phyloP scores from a whole-genome alignment of 2,113 vertebrate genomes.

The Hydrolagus affinis region DNA sequence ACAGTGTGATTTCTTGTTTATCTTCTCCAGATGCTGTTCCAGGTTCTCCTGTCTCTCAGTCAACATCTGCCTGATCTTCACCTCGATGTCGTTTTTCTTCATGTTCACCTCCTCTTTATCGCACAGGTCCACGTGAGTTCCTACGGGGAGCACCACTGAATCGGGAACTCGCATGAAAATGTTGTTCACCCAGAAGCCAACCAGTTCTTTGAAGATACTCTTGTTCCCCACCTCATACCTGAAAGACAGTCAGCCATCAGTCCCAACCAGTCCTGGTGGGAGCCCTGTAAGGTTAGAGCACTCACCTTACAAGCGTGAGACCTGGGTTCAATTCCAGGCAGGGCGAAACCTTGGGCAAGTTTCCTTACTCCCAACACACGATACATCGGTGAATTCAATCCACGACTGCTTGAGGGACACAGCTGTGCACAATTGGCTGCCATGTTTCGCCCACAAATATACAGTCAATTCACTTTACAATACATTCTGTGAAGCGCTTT shows the following conservation, averaged over 20 bases:
- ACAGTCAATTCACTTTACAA: too few relatives aligned
- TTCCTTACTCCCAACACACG: too few relatives aligned
- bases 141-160: conserved; percentile 51
- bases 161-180: conserved; percentile 53
- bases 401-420: too few relatives aligned
- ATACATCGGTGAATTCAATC: too few relatives aligned
- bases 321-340: too few relatives aligned
- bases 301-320: too few relatives aligned
- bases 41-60: conserved; percentile 42
- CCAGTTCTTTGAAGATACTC: conserved; percentile 44
- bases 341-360: too few relatives aligned
- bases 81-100: conserved; percentile 46
- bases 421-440: too few relatives aligned
- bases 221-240: conserved; percentile 45
- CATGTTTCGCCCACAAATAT: too few relatives aligned
- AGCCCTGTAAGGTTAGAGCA: too few relatives aligned
- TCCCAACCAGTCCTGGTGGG: not conserved
- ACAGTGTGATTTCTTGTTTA: conserved; percentile 42
- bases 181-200: conserved; percentile 61
- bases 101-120: conserved; percentile 39
- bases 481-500: too few relatives aligned
- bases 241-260: conserved; percentile 18
- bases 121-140: conserved; percentile 53
- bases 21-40: conserved; percentile 40
- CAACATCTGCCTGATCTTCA: conserved; percentile 43